phyloP scores from a whole-genome alignment of 35 echinoderm and acorn worm genomes.

The Anneissia japonica region DNA sequence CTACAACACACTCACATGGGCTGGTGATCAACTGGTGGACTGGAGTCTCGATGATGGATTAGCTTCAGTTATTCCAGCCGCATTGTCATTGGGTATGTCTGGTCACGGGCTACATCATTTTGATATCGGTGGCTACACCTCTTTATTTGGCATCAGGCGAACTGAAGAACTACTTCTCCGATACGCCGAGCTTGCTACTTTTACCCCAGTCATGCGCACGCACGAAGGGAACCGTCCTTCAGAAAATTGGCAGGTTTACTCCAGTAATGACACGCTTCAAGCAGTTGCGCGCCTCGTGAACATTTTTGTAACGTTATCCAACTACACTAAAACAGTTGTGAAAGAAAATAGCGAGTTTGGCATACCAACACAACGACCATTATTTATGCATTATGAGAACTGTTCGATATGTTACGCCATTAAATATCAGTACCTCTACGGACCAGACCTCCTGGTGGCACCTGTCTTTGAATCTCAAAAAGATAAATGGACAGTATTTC shows the following conservation, averaged over 20 bases:
- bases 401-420: slow-evolving; percentile 50
- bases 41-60: slow-evolving; percentile 79
- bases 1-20: slow-evolving; percentile 73
- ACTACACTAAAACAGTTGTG: slow-evolving; percentile 55
- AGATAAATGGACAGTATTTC: slow-evolving; percentile 60
- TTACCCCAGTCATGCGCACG: slow-evolving; percentile 91
- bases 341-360: slow-evolving; percentile 61
- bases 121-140: slow-evolving; percentile 91
- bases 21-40: slow-evolving; percentile 86
- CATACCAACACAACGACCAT: slow-evolving; percentile 74
- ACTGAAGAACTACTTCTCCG: slow-evolving; percentile 87
- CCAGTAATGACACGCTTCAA: slow-evolving; percentile 46
- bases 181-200: slow-evolving; percentile 83
- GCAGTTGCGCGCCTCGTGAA: slow-evolving; percentile 60
- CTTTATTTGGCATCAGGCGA: slow-evolving; percentile 68
- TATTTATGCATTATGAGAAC: slow-evolving; percentile 91
- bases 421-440: slow-evolving; percentile 84
- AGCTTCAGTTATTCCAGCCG: slow-evolving; percentile 80
- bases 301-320: slow-evolving; percentile 46
- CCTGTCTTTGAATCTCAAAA: slow-evolving; percentile 54
- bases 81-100: slow-evolving; percentile 73
- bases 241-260: slow-evolving; percentile 93
- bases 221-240: slow-evolving; percentile 86
- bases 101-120: slow-evolving; percentile 84
- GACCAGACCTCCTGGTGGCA: slow-evolving; percentile 77